Conservation (phyloP, 2,113 vertebrate genomes). For the Phainopepla nitens region DNA sequence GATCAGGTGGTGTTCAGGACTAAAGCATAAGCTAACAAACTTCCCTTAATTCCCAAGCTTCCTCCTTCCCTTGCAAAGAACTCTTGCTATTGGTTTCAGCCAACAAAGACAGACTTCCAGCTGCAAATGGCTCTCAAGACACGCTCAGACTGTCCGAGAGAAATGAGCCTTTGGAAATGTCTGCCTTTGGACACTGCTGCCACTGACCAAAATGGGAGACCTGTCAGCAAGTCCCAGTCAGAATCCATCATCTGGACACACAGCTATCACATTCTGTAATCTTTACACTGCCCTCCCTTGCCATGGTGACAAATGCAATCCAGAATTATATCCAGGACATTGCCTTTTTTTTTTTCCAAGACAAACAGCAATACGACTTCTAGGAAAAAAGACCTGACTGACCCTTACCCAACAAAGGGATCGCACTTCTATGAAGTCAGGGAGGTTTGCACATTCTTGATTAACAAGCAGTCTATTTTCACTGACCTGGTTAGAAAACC, state of each 20-base stretch:
- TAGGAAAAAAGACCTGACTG: neutral
- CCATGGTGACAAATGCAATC: neutral
- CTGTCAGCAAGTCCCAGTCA: neutral
- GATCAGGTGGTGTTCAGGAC: neutral
- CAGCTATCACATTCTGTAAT: neutral
- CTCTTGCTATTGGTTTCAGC: neutral
- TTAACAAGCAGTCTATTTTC: neutral
- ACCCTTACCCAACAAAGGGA: neutral
- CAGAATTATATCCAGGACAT: neutral
- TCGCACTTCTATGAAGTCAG: rapidly evolving
- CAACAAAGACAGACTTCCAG: neutral
- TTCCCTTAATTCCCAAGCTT: neutral
- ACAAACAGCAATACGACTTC: neutral
- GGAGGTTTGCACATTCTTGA: neutral
- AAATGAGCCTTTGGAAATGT: neutral
- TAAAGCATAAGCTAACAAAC: neutral
- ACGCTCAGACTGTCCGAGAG: neutral
- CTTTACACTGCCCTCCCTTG: neutral
- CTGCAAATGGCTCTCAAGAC: neutral
- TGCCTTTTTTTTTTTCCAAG: neutral
- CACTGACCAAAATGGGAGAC: neutral
- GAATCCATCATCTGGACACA: neutral
- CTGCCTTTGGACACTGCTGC: neutral
- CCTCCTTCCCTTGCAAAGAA: neutral
- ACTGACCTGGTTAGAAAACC: neutral